Evolutionary conservation across 2,888 invertebrate genomes (phyloP).

Genomic region (Calameuta filiformis): DNA sequence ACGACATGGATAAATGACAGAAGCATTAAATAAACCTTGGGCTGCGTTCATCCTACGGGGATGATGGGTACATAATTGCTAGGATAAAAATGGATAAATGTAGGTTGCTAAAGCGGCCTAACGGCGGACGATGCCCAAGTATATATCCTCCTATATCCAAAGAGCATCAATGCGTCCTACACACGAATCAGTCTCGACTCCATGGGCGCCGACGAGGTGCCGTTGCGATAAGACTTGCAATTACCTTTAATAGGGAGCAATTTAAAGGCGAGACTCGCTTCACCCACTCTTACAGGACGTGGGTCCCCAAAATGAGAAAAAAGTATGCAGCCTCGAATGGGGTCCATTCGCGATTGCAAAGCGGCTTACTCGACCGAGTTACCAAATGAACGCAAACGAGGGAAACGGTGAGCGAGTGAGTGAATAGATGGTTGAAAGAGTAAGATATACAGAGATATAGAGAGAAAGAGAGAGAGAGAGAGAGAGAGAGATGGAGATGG

Average conservation of each 20-base stretch:
- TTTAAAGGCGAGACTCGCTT: conserved; percentile 18
- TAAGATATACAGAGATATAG: background rate
- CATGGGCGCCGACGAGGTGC: conserved; percentile 6
- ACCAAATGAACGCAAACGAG: background rate
- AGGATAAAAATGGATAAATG: conserved; percentile 40
- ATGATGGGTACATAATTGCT: conserved; percentile 50
- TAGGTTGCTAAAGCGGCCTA: conserved; percentile 36
- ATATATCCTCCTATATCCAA: conserved; percentile 12
- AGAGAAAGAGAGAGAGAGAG: conserved; percentile 12
- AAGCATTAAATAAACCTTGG: conserved; percentile 22
- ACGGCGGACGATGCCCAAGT: conserved; percentile 17
- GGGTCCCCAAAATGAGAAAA: background rate
- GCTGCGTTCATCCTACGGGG: conserved; percentile 16
- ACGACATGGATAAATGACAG: conserved; percentile 17
- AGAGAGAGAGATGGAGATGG: conserved; percentile 13
- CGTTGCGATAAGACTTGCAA: conserved; percentile 20
- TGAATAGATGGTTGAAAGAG: background rate
- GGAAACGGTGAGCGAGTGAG: background rate
- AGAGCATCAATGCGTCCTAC: conserved; percentile 29
- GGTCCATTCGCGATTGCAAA: background rate
- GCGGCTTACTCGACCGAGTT: background rate
- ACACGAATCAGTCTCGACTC: conserved; percentile 17
- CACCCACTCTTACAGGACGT: background rate
- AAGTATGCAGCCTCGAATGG: background rate
- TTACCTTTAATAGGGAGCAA: conserved; percentile 36